Evolutionary conservation across 1,140 invertebrate species (phyloP), one percentile per base, ranked within the genome.

Genomic region (Drosophila ficusphila): DNA sequence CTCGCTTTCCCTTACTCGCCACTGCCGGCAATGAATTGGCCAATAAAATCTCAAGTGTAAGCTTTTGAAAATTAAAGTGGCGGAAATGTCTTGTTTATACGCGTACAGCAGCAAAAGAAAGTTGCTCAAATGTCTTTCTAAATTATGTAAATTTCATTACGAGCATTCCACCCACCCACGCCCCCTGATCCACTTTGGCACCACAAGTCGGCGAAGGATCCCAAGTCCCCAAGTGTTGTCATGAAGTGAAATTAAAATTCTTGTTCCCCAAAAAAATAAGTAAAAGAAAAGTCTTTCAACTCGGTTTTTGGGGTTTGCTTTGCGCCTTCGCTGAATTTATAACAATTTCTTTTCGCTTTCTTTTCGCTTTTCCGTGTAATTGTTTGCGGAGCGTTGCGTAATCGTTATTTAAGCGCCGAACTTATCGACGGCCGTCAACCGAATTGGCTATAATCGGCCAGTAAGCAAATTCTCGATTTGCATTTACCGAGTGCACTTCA

Each of bases 11-110:
- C 36, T 38, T 58, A 49, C 42, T 36, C n/a, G 41, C 51, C 79
- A 79, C 44, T 64, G 64, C 77, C 77, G 82, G 89, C 82, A 88
- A 88, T 88, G 83, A 88, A 88, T 88, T 88, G 82, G 83, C 83
- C 82, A 88, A 88, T 88, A 88, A 88, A 88, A 88, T 88, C 82
- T 88, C 83, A 89, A 88, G 82, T 89, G 74, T 89, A 89, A 88
- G 82, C 82, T 88, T 88, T 88, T 86, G 73, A 88, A 86, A 86
- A 86, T 86, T 86, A 86, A 86, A 86, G 82, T 88, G 82, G 82
- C 82, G 82, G 82, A 86, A 86, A 86, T 86, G 82, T 88, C 82
- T 88, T 88, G 78, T 89, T 89, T 88, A 89, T 88, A 82, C 77
- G 82, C 78, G 83, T 70, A 47, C 73, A 60, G 70, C 70, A 46